Evolutionary conservation across 2,113 vertebrate genomes (phyloP), one percentile per base, ranked within the genome.

Genomic region (Macquaria ambigua): DNA sequence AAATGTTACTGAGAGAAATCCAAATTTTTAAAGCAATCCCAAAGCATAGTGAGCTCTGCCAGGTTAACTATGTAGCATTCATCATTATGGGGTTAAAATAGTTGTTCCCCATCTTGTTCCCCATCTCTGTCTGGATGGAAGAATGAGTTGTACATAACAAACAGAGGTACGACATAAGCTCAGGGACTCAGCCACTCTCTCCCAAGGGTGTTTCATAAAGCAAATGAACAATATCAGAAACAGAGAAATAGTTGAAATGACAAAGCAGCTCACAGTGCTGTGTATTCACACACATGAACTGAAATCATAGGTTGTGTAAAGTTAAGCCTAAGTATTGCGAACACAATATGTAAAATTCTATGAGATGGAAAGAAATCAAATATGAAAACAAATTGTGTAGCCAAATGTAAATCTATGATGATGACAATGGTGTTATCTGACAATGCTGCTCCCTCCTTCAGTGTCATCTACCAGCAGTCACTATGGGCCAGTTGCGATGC

Each of bases 111-210:
- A 31, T 31, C 28, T 31, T 53, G 62, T 63, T 53, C 41, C 6
- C 37, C n/a, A 2, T 63, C 31, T 67, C 28, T 70, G 23, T 76
- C 16, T n/a, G 83, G 39, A 68, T 41, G 55, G 28, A 61, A 15
- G 56, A 62, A 25, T 63, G 63, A 74, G 11, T 68, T 43, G 43
- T 78, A 31, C 50, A 77, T 55, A 73, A 46, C 81, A 76, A 84
- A 79, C 53, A 76, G 23, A 85, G 78, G 59, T 68, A 77, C 8
- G 14, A 70, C 55, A 64, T 39, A 56, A 74, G 50, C 75, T 70
- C 56, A 31, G 74, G 55, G 75, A 74, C 74, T 75, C 55, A 14
- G 63, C 28, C 37, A 14, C 62, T 53, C 25, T 46, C 66, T 63
- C 85, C 63, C 48, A 53, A 41, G 66, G 34, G 71, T 83, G 75